phyloP scores from a whole-genome alignment of 2,113 vertebrate species.

The Tragelaphus scriptus region DNA sequence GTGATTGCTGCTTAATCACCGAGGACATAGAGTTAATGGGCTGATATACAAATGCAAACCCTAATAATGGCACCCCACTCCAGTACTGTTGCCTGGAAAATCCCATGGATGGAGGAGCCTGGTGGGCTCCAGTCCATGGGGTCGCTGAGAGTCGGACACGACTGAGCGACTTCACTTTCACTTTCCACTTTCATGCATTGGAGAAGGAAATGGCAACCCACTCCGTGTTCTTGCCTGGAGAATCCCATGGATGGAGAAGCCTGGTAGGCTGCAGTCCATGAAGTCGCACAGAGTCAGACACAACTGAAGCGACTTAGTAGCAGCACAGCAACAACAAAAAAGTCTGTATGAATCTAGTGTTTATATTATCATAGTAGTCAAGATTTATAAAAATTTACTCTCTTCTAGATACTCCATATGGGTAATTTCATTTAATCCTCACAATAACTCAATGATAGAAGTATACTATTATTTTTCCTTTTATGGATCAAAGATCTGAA shows the following conservation, averaged over 20 bases:
- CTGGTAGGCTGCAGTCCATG: too few species aligned
- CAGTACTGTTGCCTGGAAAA: too few species aligned
- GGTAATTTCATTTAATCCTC: slow-evolving; percentile 1
- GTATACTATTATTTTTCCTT: background rate
- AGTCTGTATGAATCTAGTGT: background rate
- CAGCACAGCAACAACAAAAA: background rate
- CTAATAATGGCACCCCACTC: background rate
- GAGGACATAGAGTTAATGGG: background rate
- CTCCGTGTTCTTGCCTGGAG: too few species aligned
- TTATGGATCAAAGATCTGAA: background rate
- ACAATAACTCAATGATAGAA: background rate
- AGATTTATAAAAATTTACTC: background rate
- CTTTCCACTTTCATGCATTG: too few species aligned
- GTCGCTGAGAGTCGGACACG: too few species aligned
- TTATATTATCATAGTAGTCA: background rate
- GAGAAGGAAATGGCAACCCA: too few species aligned
- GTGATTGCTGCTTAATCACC: background rate
- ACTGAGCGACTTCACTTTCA: too few species aligned
- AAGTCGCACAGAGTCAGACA: too few species aligned
- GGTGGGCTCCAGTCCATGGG: too few species aligned
- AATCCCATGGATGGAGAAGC: too few species aligned
- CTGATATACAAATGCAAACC: background rate
- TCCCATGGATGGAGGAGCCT: too few species aligned
- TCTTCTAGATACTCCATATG: background rate
- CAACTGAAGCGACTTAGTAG: too few species aligned